phyloP scores from a whole-genome alignment of 2,888 invertebrate species.

The Lasioglossum villosulum region DNA sequence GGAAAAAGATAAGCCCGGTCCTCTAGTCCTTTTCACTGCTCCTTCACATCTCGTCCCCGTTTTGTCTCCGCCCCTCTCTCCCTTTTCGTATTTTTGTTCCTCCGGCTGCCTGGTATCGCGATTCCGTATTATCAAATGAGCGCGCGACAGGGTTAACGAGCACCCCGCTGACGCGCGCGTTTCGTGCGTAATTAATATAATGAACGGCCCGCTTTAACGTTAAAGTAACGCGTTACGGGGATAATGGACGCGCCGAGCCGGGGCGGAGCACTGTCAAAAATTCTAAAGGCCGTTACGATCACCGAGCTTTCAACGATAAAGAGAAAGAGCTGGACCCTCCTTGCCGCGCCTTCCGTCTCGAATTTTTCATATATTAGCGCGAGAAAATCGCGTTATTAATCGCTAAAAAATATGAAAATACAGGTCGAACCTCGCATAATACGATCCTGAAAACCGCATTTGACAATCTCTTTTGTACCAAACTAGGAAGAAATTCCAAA shows the following conservation, averaged over 20 bases:
- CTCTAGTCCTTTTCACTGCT: not conserved
- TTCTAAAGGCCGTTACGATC: slow-evolving; percentile 4
- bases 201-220: slow-evolving; percentile 69
- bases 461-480: not conserved
- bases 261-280: slow-evolving; percentile 18
- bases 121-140: slow-evolving; percentile 69
- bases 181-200: slow-evolving; percentile 76
- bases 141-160: slow-evolving; percentile 60
- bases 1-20: not conserved
- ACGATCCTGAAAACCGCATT: not conserved
- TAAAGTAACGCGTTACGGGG: slow-evolving; percentile 74
- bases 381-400: too few species aligned
- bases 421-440: not conserved
- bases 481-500: not conserved
- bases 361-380: not conserved
- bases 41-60: not conserved
- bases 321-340: too few species aligned
- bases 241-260: slow-evolving; percentile 62
- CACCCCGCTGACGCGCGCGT: slow-evolving; percentile 51
- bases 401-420: not conserved
- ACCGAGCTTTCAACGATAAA: not conserved
- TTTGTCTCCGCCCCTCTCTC: slow-evolving; percentile 4
- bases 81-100: slow-evolving; percentile 1
- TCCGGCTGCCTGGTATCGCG: slow-evolving; percentile 43
- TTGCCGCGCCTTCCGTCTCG: too few species aligned